Conservation (phyloP, 30 jellyfish, hydroid and myxozoan genomes). For the Haliclystus octoradiatus region DNA sequence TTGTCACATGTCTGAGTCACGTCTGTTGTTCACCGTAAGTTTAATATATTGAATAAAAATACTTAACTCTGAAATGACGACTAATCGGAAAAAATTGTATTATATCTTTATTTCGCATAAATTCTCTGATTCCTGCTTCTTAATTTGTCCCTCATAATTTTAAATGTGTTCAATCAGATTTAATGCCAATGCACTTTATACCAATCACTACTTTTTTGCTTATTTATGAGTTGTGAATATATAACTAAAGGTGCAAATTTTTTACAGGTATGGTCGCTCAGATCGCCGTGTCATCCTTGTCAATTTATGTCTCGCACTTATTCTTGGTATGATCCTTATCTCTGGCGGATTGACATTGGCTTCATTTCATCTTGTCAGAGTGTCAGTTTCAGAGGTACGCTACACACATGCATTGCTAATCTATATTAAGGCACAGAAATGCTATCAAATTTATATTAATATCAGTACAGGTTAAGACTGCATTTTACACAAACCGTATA, state of each 20-base stretch:
- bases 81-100: too few relatives aligned
- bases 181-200: too few relatives aligned
- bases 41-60: too few relatives aligned
- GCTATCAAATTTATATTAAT: too few relatives aligned
- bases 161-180: too few relatives aligned
- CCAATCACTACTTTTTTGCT: background rate
- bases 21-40: slow-evolving; percentile 70
- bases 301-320: slow-evolving; percentile 50
- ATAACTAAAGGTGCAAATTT: background rate
- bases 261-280: slow-evolving; percentile 48
- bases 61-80: too few relatives aligned
- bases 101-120: too few relatives aligned
- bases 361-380: slow-evolving; percentile 44
- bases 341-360: slow-evolving; percentile 66
- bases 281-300: slow-evolving; percentile 67
- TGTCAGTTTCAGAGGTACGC: slow-evolving; percentile 45
- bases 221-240: background rate
- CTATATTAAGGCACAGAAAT: too few relatives aligned
- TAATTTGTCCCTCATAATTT: too few relatives aligned
- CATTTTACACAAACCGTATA: too few relatives aligned
- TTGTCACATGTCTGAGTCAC: slow-evolving; percentile 57
- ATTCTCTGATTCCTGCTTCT: background rate
- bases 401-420: too few relatives aligned
- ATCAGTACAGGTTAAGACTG: too few relatives aligned
- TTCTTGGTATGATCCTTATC: slow-evolving; percentile 41